A percentile compares a stretch with the other conserved stretches of the same genome.
Evolutionary conservation across 2,113 vertebrate genomes (phyloP).

Genomic region (Aphelocoma coerulescens): DNA sequence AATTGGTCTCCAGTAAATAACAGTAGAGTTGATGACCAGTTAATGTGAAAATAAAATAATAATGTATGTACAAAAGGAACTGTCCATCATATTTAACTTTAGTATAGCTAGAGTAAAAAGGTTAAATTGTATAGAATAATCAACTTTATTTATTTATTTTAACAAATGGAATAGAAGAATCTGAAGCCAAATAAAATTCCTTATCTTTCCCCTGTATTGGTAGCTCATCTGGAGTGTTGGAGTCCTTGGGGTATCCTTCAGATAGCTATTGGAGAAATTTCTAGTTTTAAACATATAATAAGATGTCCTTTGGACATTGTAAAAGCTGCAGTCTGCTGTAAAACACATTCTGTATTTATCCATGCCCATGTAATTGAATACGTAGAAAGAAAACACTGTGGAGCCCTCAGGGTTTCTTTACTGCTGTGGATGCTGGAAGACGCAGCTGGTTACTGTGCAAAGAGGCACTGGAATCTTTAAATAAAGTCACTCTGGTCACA

Average conservation of each 20-base stretch:
- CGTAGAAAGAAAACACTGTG: not conserved
- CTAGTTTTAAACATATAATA: not conserved
- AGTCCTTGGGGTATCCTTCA: not conserved
- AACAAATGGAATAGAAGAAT: not conserved
- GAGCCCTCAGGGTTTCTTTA: not conserved
- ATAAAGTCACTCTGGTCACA: not conserved
- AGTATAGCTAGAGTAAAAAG: not conserved
- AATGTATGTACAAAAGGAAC: not conserved
- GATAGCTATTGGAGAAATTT: not conserved
- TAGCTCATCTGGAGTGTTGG: not conserved
- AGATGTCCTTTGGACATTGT: not conserved
- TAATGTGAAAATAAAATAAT: not conserved
- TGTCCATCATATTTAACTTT: not conserved
- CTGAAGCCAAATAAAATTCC: not conserved
- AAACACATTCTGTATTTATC: constrained; percentile 8
- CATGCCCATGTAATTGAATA: constrained; percentile 17
- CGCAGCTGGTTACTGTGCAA: not conserved
- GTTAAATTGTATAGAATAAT: not conserved
- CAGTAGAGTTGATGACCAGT: not conserved
- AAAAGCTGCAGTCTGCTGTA: not conserved
- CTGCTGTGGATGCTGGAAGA: not conserved
- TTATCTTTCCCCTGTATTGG: not conserved
- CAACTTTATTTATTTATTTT: not conserved
- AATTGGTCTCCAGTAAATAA: not conserved
- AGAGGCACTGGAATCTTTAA: not conserved